Percentiles rank a stretch among this genome's conserved stretches.
Conservation (phyloP, 2,113 vertebrate species). For the Etheostoma cragini region DNA sequence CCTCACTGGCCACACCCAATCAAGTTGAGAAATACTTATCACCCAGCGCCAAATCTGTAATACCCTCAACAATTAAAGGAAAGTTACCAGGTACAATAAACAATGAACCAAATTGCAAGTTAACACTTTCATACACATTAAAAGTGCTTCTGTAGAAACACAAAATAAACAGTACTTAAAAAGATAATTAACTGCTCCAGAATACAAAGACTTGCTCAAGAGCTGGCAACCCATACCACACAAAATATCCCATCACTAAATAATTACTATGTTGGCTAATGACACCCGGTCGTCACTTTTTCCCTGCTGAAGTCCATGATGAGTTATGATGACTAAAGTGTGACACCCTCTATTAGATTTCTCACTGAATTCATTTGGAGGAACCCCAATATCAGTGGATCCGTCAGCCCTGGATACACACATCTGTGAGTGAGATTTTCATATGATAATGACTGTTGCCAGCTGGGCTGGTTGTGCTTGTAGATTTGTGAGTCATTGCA, state of each 20-base stretch:
- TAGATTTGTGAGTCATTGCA: constrained; percentile 66
- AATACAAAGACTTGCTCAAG: constrained; percentile 57
- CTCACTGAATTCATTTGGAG: constrained; percentile 39
- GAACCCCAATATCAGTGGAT: constrained; percentile 48
- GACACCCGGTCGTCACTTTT: constrained; percentile 40
- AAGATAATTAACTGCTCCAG: constrained; percentile 50
- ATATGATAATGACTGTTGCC: constrained; percentile 69
- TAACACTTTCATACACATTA: constrained; percentile 32
- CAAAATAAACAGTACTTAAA: constrained; percentile 56
- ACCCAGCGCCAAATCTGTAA: constrained; percentile 54
- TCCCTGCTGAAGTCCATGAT: constrained; percentile 39
- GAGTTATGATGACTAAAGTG: constrained; percentile 59
- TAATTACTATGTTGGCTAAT: constrained; percentile 30
- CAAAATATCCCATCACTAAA: constrained; percentile 42
- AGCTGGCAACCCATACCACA: constrained; percentile 25
- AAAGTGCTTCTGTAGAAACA: constrained; percentile 25
- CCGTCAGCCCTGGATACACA: constrained; percentile 38
- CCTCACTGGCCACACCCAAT: constrained; percentile 73
- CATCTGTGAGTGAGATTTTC: constrained; percentile 55
- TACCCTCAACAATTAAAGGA: constrained; percentile 56
- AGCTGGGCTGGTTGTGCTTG: constrained; percentile 58
- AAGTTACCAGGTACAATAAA: constrained; percentile 16
- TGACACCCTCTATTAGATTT: constrained; percentile 42
- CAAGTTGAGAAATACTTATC: constrained; percentile 56
- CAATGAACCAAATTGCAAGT: constrained; percentile 24